Evolutionary conservation across 2,888 invertebrate species (phyloP).

Genomic region (Cephus pygmeus): DNA sequence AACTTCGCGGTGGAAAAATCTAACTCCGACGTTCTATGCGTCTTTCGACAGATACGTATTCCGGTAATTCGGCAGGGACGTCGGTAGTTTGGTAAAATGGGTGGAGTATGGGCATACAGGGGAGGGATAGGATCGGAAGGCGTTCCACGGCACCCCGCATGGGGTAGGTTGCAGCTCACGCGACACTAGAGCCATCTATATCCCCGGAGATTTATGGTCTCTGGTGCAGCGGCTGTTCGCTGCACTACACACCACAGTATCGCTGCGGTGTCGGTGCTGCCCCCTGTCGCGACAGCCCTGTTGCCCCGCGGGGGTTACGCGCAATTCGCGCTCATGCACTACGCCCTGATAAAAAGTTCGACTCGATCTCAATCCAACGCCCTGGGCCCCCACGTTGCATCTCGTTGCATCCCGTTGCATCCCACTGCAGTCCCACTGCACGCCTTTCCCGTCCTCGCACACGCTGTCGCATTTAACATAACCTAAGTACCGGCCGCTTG

Average conservation of each 20-base stretch:
- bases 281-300: constrained; percentile 32
- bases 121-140: constrained; percentile 50
- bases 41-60: constrained; percentile 34
- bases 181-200: constrained; percentile 67
- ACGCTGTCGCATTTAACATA: neutral
- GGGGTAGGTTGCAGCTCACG: constrained; percentile 64
- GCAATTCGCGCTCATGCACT: constrained; percentile 64
- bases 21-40: neutral
- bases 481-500: neutral
- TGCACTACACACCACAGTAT: constrained; percentile 55
- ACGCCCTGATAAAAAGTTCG: constrained; percentile 56
- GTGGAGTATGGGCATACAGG: constrained; percentile 45
- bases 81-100: constrained; percentile 29
- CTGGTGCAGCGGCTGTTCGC: constrained; percentile 62
- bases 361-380: constrained; percentile 62
- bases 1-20: neutral
- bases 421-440: neutral
- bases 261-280: constrained; percentile 34
- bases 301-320: constrained; percentile 65
- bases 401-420: neutral
- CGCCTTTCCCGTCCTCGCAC: neutral
- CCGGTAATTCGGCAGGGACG: constrained; percentile 56
- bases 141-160: constrained; percentile 62
- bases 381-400: constrained; percentile 1
- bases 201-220: constrained; percentile 64